Evolutionary conservation across 2,113 vertebrate genomes (phyloP).

Genomic region (Sander vitreus): DNA sequence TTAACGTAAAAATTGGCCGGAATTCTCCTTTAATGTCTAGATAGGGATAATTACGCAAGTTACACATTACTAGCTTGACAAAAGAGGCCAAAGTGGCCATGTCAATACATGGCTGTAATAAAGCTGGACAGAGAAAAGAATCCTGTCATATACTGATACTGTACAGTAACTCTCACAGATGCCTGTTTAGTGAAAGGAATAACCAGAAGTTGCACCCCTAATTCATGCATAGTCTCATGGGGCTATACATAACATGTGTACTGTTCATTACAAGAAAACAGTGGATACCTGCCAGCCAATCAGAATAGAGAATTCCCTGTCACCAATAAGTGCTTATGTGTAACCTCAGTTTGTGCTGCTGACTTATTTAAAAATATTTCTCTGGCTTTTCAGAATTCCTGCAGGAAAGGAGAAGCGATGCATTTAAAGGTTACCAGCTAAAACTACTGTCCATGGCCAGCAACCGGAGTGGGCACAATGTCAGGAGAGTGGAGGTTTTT

Average conservation of each 20-base stretch:
- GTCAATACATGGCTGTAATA: background rate
- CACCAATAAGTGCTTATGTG: background rate
- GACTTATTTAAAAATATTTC: background rate
- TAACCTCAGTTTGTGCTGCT: background rate
- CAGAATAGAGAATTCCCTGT: background rate
- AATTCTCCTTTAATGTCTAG: too few relatives aligned
- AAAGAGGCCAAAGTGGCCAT: background rate
- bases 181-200: background rate
- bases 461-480: constrained; percentile 27
- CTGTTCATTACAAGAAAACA: background rate
- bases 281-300: background rate
- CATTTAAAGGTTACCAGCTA: constrained; percentile 42
- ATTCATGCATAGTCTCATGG: background rate
- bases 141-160: background rate
- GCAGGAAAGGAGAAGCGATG: constrained; percentile 18
- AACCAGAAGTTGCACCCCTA: background rate
- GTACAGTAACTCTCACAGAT: background rate
- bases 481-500: constrained; percentile 24
- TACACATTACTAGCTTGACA: background rate
- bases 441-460: constrained; percentile 46
- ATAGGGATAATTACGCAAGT: background rate
- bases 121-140: background rate
- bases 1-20: too few relatives aligned
- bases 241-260: background rate
- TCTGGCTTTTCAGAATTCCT: background rate